Base-by-base conservation (phyloP, 2,797 vertebrate genomes). In the Rhinogobio ventralis region DNA sequence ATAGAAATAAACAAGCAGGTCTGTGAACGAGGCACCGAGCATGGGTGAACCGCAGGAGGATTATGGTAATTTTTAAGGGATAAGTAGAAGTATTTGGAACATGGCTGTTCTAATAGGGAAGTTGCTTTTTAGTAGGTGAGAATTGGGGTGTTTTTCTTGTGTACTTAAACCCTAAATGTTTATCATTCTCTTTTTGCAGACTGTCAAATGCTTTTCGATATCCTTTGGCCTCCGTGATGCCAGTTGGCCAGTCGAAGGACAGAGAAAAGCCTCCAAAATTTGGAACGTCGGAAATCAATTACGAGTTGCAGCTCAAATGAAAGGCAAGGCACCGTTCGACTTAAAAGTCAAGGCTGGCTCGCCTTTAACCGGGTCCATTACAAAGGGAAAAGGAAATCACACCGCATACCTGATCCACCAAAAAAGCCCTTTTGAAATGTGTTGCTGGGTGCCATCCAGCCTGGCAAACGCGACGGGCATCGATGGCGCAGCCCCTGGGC, bases 1-100 rank as follows among this genome's bases (percentile, higher is more conserved):
- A 96, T 94, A 94, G 94, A 95, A 95, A 96, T 95, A 96, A 95
- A 95, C 94, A 95, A 94, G 93, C 91, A 91, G 92, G 91, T 93
- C 92, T 92, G 90, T 86, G 92, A 93, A 94, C 92, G 93, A 94
- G 92, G 92, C 72, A 87, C 68, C 92, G 90, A 92, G 94, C 93
- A 93, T 84, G 91, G 93, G 93, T 92, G 93, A 95, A 93, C 94
- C 93, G 88, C 90, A 91, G 89, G 90, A 89, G 94, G 95, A 95
- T 96, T 96, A 95, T 95, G 94, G 92, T 94, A 94, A 96, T 95
- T 93, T 93, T 84, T 57, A 64, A 79, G 87, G 92, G 92, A 94
- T 94, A 94, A 95, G 93, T 92, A 91, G 90, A 93, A 92, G 92
- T 95, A 90, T 94, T 94, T 92, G 86, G 91, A 93, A 92, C 81